Percentiles rank a stretch among this genome's conserved stretches.
phyloP scores from a whole-genome alignment of 2,113 vertebrate species.

The Alligator sinensis region DNA sequence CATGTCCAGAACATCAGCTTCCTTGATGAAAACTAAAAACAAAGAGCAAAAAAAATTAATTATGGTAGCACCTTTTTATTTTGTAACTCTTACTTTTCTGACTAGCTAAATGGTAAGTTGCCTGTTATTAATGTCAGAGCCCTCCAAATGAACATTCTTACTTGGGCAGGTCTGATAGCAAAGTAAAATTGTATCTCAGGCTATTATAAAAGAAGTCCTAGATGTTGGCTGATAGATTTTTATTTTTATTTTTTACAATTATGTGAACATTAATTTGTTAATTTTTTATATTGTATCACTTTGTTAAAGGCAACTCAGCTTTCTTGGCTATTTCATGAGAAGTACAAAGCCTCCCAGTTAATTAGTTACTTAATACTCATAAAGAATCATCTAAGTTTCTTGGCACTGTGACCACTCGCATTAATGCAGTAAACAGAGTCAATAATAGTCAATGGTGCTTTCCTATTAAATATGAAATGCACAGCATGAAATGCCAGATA shows the following conservation, averaged over 20 bases:
- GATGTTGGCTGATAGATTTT: not conserved
- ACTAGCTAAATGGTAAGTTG: not conserved
- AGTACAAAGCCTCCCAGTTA: not conserved
- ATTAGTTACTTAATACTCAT: constrained; percentile 57
- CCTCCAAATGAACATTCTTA: not conserved
- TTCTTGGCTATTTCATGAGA: not conserved
- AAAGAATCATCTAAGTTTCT: constrained; percentile 20
- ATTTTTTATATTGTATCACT: constrained; percentile 29
- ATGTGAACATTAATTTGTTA: constrained; percentile 14
- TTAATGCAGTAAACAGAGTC: not conserved
- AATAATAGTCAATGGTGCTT: not conserved
- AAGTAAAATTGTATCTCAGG: not conserved
- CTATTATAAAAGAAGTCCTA: not conserved
- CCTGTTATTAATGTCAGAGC: not conserved
- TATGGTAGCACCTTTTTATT: not conserved
- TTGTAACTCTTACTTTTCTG: constrained; percentile 3
- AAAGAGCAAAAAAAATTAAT: not conserved
- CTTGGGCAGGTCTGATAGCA: not conserved
- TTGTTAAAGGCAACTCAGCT: constrained; percentile 2
- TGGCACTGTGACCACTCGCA: constrained; percentile 30
- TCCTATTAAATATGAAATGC: not conserved
- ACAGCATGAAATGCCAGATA: not conserved
- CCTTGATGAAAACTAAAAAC: not conserved
- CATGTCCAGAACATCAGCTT: not conserved
- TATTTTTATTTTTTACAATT: not conserved